Evolutionary conservation across 2,888 invertebrate species (phyloP).

Genomic region (Athalia circularis): DNA sequence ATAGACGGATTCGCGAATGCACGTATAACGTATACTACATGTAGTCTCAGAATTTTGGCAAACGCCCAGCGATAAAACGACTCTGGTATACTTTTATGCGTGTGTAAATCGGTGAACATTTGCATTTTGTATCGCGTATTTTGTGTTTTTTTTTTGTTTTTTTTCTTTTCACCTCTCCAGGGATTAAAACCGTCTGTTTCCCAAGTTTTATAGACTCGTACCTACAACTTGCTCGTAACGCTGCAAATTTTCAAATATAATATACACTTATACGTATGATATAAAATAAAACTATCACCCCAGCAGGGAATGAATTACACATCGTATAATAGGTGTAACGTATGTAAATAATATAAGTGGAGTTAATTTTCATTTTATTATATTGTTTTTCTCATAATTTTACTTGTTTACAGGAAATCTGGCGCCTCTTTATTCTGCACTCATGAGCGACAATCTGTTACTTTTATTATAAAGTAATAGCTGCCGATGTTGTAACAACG

Average conservation of each 20-base stretch:
- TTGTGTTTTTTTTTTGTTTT: conserved; percentile 39
- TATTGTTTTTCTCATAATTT: conserved; percentile 53
- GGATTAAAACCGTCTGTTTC: conserved; percentile 39
- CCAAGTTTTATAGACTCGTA: conserved; percentile 27
- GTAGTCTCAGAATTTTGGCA: neutral
- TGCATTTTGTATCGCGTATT: neutral
- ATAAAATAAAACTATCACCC: neutral
- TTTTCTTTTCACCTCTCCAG: neutral
- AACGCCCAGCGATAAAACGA: neutral
- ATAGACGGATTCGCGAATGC: neutral
- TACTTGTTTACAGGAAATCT: conserved; percentile 34
- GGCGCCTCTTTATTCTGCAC: conserved; percentile 45
- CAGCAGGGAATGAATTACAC: too few relatives aligned
- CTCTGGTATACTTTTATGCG: too few relatives aligned
- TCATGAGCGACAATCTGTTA: conserved; percentile 58
- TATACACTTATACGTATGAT: too few relatives aligned
- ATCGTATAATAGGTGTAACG: too few relatives aligned
- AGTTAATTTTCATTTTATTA: neutral
- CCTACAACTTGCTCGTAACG: neutral
- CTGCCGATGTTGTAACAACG: conserved; percentile 52
- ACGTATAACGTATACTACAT: too few relatives aligned
- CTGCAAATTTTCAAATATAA: conserved; percentile 14
- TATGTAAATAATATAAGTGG: too few relatives aligned
- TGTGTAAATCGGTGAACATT: neutral
- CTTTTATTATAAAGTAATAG: conserved; percentile 23